Evolutionary conservation across 2,113 vertebrate species (phyloP), one percentile per base, ranked within the genome.

Genomic region (Beaufortia kweichowensis): DNA sequence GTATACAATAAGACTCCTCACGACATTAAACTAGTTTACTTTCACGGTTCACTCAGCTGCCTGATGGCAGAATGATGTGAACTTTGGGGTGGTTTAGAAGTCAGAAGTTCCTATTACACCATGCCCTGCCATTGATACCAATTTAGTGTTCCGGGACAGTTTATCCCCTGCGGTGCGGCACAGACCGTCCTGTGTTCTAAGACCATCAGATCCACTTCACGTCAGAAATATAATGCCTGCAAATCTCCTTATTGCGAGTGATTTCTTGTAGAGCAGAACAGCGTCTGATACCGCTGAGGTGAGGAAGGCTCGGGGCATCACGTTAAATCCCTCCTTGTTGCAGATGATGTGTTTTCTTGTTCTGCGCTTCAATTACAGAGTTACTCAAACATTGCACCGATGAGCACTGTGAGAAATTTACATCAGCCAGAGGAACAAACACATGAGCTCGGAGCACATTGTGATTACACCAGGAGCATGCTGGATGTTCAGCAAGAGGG

Each of bases 401-500:
- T 66, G 76, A 79, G 28, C 26, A 31, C 43, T 35, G 59, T 43
- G 31, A 72, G 55, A 78, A 73, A 78, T 75, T 55, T 74, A 65
- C 64, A 72, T 73, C 74, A 72, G 60, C 64, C 73, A 65, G 64
- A 69, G 12, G 46, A 29, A 15, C 46, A 65, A 78, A 77, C 79
- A 62, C 55, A 48, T 70, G 75, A 69, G 67, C 50, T 67, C 64
- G 72, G 64, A 79, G 72, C 19, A 26, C 66, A 78, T 84, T 83
- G 80, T 79, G 71, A 68, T 83, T 79, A 85, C 83, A 83, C 60
- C 66, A 46, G 78, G 79, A 83, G 83, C 73, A 81, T 77, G 74
- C 48, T 12, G 68, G 73, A 66, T 81, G 82, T 87, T 87, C 79
- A 86, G 74, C 80, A 80, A 53, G 78, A 83, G 80, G 83, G 82